phyloP scores from a whole-genome alignment of 2,888 invertebrate genomes.

The Erebia epiphron region DNA sequence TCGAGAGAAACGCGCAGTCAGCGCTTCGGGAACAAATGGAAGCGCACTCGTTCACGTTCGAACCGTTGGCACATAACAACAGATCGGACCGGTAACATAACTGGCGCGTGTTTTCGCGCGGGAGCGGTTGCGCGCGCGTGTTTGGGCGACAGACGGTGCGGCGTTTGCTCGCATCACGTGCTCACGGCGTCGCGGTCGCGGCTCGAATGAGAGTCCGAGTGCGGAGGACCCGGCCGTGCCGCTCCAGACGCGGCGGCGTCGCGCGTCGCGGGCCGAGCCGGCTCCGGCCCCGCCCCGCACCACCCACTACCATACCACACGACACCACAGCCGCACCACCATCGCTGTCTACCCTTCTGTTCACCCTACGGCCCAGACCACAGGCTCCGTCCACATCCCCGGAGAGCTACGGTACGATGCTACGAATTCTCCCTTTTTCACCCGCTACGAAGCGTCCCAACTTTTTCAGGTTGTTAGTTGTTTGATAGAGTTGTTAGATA shows the following conservation, averaged over 20 bases:
- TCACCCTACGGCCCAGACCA: conserved; percentile 13
- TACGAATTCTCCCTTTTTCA: conserved; percentile 8
- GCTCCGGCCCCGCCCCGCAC: conserved; percentile 47
- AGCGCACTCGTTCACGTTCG: conserved; percentile 72
- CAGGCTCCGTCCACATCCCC: neutral
- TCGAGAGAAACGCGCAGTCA: conserved; percentile 56
- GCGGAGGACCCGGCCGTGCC: conserved; percentile 31
- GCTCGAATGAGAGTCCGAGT: conserved; percentile 45
- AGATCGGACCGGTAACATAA: conserved; percentile 72
- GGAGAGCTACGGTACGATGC: neutral
- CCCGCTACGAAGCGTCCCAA: neutral
- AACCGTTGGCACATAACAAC: conserved; percentile 71
- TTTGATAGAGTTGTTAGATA: neutral
- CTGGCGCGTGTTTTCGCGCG: conserved; percentile 68
- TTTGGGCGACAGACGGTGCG: conserved; percentile 47
- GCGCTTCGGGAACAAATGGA: conserved; percentile 74
- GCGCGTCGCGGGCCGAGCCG: conserved; percentile 47
- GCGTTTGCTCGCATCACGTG: conserved; percentile 60
- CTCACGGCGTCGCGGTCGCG: conserved; percentile 64
- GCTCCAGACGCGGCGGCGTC: conserved; percentile 46
- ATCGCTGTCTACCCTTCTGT: conserved; percentile 38
- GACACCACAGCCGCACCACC: neutral
- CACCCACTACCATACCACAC: conserved; percentile 42
- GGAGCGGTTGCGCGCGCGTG: conserved; percentile 50
- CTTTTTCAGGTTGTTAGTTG: neutral